These are phyloP conservation scores for Yponomeuta sedellus DNA, from an alignment of 2,888 invertebrate genomes.

Conservation along the genomic window DNA sequence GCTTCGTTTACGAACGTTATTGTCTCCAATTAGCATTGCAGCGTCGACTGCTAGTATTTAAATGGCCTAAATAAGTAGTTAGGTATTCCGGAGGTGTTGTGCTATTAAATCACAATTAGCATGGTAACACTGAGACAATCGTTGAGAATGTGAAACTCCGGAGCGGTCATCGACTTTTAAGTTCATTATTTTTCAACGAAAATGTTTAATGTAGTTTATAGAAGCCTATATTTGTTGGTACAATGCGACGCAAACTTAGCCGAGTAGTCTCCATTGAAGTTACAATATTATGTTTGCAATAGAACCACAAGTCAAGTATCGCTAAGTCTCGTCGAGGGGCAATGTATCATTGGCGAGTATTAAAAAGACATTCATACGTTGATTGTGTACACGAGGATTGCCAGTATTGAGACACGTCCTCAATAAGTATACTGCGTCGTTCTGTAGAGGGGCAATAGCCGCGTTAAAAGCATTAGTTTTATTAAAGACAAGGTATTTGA, in stretches of 20 bases:
- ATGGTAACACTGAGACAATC: background rate
- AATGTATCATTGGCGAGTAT: background rate
- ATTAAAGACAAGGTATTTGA: slow-evolving; percentile 31
- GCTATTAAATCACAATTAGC: background rate
- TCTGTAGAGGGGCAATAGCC: background rate
- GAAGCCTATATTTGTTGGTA: no score
- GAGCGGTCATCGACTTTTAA: background rate
- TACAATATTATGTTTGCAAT: no score
- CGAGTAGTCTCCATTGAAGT: no score
- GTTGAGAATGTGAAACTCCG: background rate
- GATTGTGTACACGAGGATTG: background rate
- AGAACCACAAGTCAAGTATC: background rate
- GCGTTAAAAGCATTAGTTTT: slow-evolving; percentile 22
- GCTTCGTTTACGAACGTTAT: background rate
- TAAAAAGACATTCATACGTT: background rate
- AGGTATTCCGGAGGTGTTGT: background rate
- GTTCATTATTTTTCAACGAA: background rate
- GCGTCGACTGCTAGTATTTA: background rate
- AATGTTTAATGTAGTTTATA: background rate
- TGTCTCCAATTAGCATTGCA: background rate
- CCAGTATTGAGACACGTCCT: slow-evolving; percentile 2
- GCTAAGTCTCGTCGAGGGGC: slow-evolving; percentile 1
- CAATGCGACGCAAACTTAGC: no score
- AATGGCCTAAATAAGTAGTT: background rate
- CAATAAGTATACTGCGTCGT: slow-evolving; percentile 15